Base-by-base conservation (phyloP, 2,888 invertebrate genomes). In the Parnassius orleans region DNA sequence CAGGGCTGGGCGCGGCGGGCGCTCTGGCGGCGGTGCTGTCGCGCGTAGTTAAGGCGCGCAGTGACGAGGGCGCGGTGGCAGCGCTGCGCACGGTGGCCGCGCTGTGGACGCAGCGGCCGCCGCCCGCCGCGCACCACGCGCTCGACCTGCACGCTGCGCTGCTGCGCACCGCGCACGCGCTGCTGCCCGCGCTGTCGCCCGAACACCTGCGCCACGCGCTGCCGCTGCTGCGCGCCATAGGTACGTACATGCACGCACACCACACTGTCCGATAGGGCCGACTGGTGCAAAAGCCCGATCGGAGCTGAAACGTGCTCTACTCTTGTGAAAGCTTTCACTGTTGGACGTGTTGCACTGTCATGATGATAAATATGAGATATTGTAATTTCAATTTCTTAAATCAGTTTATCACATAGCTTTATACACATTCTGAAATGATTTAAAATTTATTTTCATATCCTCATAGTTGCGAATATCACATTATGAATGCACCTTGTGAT, bases 191-290 rank as follows among this genome's bases (percentile, higher is more conserved):
- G 94, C 95, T 57, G 91, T 93, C 66, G 95, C 94, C 47, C 93
- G 94, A 5, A 84, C 95, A 63, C 90, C 94, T 72, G 92, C 93
- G 55, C 89, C 93, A 72, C 92, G 94, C 76, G 93, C 94, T 66
- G 95, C 96, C 65, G 83, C 97, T 74, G 94, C 96, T 93, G 94
- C 96, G 59, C 94, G 96, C 87, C 15, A 84, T 90, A 66, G 89
- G 90, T 90, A 3, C 70, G 83, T 76, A 15, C n/a, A 64, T 94
- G 9, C 93, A 24, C 24, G 24, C 95, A 79, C 86, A 19, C 10
- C 0, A 74, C 77, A 63, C 73, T 79, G 61, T 79, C 82, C 0
- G 15, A 15, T 15, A 15, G 15, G 2, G 1, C 15, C 15, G 15
- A 15, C 15, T 15, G 15, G 15, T 15, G 15, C 15, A 1, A 15